Conservation (phyloP, 2,113 vertebrate species). For the Rallus limicola region DNA sequence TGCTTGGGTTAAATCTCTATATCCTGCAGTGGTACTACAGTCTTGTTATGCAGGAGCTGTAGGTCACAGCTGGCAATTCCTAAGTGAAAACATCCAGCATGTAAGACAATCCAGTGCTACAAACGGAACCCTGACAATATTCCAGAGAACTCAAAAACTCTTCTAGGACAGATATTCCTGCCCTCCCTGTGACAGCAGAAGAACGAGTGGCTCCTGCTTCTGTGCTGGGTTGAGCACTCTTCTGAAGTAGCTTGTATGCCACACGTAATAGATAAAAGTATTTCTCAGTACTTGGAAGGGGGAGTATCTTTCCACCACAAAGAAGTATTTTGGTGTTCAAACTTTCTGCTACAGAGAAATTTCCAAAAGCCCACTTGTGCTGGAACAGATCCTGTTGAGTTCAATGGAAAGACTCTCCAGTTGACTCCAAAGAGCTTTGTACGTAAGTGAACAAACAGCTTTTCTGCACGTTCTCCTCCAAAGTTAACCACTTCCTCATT, state of each 20-base stretch:
- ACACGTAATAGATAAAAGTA: neutral
- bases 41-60: neutral
- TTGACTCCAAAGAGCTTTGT: neutral
- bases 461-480: conserved; percentile 8
- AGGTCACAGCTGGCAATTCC: neutral
- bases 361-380: neutral
- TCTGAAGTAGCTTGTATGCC: neutral
- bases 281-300: neutral
- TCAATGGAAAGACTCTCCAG: neutral
- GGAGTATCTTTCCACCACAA: neutral
- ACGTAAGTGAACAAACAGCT: neutral
- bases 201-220: neutral
- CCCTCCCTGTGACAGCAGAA: neutral
- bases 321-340: neutral
- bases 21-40: neutral
- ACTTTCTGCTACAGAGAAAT: neutral
- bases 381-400: neutral
- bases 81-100: neutral
- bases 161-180: neutral
- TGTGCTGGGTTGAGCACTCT: neutral
- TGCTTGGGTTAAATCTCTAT: neutral
- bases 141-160: neutral
- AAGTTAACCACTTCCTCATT: conserved; percentile 55
- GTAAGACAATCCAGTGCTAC: neutral
- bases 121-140: neutral